These are phyloP conservation scores for Serripes groenlandicus DNA, from an alignment of 2,888 invertebrate species.

Conservation along the genomic window DNA sequence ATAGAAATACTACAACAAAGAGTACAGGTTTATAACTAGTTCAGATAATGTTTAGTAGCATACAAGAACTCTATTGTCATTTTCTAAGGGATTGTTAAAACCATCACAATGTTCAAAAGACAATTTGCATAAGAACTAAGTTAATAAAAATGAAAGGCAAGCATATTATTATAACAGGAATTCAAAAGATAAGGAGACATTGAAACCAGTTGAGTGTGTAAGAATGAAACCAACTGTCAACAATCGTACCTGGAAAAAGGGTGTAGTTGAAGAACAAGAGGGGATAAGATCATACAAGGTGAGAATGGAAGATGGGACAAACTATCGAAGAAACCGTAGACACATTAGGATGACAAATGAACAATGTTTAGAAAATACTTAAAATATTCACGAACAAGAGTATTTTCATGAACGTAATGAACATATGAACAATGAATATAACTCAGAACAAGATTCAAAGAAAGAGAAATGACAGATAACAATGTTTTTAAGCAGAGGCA, in stretches of 20 bases:
- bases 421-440: neutral
- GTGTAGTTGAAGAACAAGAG: neutral
- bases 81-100: slow-evolving; percentile 15
- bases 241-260: neutral
- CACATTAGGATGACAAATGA: neutral
- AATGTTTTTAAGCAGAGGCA: too few species aligned
- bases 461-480: neutral
- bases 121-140: neutral
- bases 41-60: too few species aligned
- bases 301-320: slow-evolving; percentile 3
- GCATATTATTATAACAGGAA: slow-evolving; percentile 10
- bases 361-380: neutral
- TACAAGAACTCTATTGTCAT: slow-evolving; percentile 24
- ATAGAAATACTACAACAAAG: too few species aligned
- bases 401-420: neutral
- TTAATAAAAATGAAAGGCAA: neutral
- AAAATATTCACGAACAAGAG: too few species aligned
- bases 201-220: neutral
- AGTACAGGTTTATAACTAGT: too few species aligned
- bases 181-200: neutral
- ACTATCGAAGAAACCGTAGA: slow-evolving; percentile 1
- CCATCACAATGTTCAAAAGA: neutral
- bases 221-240: neutral
- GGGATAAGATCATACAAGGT: slow-evolving; percentile 1
- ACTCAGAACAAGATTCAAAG: neutral